Conservation (phyloP, 2,113 vertebrate species). For the Poeciliopsis occidentalis region DNA sequence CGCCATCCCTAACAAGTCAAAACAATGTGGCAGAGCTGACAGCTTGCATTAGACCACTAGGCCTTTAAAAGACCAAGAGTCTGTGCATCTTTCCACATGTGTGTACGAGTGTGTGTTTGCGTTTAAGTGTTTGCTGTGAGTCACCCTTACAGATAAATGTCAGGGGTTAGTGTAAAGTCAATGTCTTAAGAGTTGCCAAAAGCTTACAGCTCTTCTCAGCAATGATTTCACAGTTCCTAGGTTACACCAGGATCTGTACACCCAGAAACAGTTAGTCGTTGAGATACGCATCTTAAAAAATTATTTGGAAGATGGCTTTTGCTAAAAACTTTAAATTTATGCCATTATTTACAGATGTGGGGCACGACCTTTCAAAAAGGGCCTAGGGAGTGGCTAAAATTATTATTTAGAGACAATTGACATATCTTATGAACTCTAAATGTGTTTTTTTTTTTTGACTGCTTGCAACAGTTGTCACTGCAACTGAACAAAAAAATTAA, state of each 20-base stretch:
- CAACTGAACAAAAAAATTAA: background rate
- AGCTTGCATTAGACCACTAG: constrained; percentile 67
- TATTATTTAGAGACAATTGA: background rate
- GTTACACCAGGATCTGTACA: no score
- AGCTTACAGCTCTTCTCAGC: constrained; percentile 42
- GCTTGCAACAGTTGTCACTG: background rate
- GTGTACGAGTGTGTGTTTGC: constrained; percentile 14
- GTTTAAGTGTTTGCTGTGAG: constrained; percentile 50
- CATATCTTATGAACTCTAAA: background rate
- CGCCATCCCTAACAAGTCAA: constrained; percentile 61
- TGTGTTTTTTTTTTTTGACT: background rate
- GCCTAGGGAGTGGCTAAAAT: background rate
- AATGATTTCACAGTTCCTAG: constrained; percentile 28
- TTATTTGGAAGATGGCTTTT: background rate
- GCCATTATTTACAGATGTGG: background rate
- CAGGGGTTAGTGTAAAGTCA: constrained; percentile 69
- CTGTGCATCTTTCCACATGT: constrained; percentile 1
- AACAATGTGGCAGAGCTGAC: constrained; percentile 75
- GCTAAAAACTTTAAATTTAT: background rate
- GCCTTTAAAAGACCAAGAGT: constrained; percentile 70
- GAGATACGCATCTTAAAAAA: background rate
- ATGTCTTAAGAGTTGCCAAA: constrained; percentile 56
- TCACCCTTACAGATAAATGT: constrained; percentile 73
- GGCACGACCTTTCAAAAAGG: background rate
- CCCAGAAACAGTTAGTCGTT: background rate